Evolutionary conservation across 1,140 invertebrate species (phyloP).

Genomic region (Drosophila nikananu): DNA sequence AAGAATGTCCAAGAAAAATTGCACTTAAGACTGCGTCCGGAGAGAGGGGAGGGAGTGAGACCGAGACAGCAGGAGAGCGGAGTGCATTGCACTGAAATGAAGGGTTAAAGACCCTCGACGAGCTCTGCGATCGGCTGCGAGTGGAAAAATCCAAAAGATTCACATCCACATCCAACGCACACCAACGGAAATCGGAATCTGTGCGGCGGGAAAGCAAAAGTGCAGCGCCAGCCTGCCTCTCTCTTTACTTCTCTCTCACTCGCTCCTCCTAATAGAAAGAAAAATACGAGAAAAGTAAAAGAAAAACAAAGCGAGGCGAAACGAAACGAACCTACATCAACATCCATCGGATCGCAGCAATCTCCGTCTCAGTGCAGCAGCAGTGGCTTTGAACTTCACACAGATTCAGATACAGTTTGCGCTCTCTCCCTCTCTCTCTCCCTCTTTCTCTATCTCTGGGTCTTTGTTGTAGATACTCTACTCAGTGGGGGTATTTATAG

Average conservation of each 20-base stretch:
- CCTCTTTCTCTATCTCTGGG: slow-evolving; percentile 7
- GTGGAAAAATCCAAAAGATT: slow-evolving; percentile 79
- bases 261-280: slow-evolving; percentile 24
- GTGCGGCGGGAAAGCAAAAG: slow-evolving; percentile 81
- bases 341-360: slow-evolving; percentile 52
- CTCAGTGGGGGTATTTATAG: background rate
- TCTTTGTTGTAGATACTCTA: slow-evolving; percentile 43
- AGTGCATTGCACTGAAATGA: slow-evolving; percentile 81
- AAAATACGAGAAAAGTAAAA: slow-evolving; percentile 27
- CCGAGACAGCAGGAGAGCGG: slow-evolving; percentile 42
- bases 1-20: slow-evolving; percentile 76
- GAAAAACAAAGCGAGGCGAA: slow-evolving; percentile 51
- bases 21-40: slow-evolving; percentile 47
- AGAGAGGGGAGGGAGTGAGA: slow-evolving; percentile 3
- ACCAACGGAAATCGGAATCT: slow-evolving; percentile 66
- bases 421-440: slow-evolving; percentile 21
- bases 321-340: slow-evolving; percentile 77
- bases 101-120: slow-evolving; percentile 82
- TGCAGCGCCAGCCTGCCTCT: slow-evolving; percentile 48
- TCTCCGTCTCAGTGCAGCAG: slow-evolving; percentile 44
- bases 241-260: slow-evolving; percentile 6
- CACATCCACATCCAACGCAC: slow-evolving; percentile 20
- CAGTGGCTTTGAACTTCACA: slow-evolving; percentile 83
- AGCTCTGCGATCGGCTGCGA: slow-evolving; percentile 56
- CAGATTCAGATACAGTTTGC: slow-evolving; percentile 58